Evolutionary conservation across 2,113 vertebrate genomes (phyloP).

Genomic region (Silurus meridionalis): DNA sequence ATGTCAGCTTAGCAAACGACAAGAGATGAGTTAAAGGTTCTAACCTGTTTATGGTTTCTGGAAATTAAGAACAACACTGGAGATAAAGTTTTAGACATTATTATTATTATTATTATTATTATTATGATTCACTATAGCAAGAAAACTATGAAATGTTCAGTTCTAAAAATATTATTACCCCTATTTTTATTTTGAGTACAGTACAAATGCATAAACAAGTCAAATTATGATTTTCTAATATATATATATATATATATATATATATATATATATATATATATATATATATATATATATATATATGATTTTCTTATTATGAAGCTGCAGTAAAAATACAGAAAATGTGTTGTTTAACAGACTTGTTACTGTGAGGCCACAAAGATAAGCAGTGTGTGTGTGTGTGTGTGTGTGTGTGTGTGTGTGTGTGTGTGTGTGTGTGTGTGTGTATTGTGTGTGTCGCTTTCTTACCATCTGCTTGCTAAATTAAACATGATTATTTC

Average conservation of each 20-base stretch:
- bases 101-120: neutral
- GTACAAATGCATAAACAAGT: neutral
- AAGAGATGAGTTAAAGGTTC: neutral
- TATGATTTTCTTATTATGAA: neutral
- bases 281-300: neutral
- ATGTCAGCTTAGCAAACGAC: neutral
- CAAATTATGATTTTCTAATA: neutral
- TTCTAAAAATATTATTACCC: neutral
- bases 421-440: neutral
- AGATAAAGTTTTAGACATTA: neutral
- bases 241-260: no score
- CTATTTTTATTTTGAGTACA: no score
- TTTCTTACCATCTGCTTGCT: slow-evolving; percentile 75
- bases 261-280: no score
- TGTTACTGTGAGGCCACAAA: neutral
- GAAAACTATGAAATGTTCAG: neutral
- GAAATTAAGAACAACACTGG: neutral
- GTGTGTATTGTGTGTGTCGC: slow-evolving; percentile 44
- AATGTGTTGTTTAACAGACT: neutral
- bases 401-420: neutral
- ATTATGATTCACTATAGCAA: neutral
- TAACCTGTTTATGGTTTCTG: neutral
- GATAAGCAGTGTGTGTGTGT: neutral
- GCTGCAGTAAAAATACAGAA: neutral
- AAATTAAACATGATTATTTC: slow-evolving; percentile 82